Conservation (phyloP, 2,888 invertebrate genomes). For the Patella depressa region DNA sequence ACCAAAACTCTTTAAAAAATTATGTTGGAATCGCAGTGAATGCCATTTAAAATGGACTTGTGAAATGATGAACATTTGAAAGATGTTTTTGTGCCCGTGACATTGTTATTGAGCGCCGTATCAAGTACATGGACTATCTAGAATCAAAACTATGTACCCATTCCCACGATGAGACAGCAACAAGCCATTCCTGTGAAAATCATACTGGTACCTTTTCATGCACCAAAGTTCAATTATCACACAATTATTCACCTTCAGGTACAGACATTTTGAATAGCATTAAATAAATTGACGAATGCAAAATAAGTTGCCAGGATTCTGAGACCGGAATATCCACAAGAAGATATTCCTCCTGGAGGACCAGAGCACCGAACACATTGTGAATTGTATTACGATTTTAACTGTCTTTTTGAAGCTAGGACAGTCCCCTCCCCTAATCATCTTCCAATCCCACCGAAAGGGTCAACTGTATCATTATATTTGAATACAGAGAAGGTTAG, state of each 20-base stretch:
- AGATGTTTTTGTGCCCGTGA: neutral
- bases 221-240: neutral
- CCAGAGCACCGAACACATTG: neutral
- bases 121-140: neutral
- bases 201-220: neutral
- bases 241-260: neutral
- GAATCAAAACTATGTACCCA: neutral
- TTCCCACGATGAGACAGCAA: neutral
- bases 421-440: neutral
- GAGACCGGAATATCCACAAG: too few relatives aligned
- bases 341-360: neutral
- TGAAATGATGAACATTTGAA: neutral
- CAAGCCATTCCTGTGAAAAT: too few relatives aligned
- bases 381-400: neutral
- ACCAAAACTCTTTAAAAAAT: neutral
- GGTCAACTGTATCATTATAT: too few relatives aligned
- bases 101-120: neutral
- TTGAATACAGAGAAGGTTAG: too few relatives aligned
- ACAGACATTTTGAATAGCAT: neutral
- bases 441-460: neutral
- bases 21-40: neutral
- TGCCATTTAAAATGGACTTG: neutral
- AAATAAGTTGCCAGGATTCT: too few relatives aligned
- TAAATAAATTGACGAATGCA: neutral
- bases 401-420: neutral